Conservation (phyloP, 2,797 vertebrate species). For the Tapera naevia region DNA sequence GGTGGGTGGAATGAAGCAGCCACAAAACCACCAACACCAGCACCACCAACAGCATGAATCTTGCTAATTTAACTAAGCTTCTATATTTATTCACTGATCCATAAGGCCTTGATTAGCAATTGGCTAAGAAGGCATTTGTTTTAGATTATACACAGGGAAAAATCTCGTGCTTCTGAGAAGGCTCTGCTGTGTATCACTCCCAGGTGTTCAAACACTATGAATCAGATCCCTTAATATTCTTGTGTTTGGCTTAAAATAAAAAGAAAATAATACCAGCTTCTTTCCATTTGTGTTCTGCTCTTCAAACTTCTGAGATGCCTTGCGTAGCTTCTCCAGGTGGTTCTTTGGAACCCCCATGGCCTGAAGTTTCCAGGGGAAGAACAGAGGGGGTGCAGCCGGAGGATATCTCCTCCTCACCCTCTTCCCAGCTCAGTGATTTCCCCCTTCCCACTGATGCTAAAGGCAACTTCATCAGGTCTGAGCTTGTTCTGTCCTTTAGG, state of each 20-base stretch:
- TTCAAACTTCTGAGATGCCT: background rate
- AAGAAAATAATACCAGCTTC: background rate
- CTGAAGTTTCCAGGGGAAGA: background rate
- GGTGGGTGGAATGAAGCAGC: background rate
- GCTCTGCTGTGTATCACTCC: background rate
- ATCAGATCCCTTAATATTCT: slow-evolving; percentile 6
- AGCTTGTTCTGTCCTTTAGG: slow-evolving; percentile 3
- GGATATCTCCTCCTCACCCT: background rate
- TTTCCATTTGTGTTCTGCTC: background rate
- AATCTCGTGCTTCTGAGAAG: background rate
- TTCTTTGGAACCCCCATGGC: background rate
- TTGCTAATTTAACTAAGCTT: background rate
- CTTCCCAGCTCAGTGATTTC: background rate
- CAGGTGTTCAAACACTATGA: slow-evolving; percentile 28
- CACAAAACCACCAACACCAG: background rate
- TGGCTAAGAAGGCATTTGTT: slow-evolving; percentile 7
- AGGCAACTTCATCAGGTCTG: background rate
- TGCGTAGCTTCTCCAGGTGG: background rate
- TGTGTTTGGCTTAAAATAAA: slow-evolving; percentile 10
- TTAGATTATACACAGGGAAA: background rate
- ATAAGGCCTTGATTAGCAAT: background rate
- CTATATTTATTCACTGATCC: background rate
- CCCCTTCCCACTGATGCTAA: background rate
- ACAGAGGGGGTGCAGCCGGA: background rate
- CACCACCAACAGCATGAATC: background rate